Percentiles rank a stretch among this genome's conserved stretches.
Conservation (phyloP, 2,113 vertebrate genomes). For the Archocentrus centrarchus region DNA sequence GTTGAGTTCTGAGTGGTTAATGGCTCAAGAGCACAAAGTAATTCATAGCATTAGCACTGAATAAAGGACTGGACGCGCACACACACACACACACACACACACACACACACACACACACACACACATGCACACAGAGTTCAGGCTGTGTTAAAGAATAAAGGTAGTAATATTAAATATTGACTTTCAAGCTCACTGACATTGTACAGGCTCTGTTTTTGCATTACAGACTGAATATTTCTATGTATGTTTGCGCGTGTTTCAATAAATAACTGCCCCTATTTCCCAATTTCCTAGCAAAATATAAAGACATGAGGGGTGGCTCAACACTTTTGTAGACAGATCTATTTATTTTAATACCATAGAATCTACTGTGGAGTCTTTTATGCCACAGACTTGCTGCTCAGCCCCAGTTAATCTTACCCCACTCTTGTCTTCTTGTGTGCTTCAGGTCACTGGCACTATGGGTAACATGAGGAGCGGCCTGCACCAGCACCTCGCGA, state of each 20-base stretch:
- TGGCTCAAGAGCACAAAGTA: background rate
- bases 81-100: background rate
- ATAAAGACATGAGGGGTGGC: background rate
- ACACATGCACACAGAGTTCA: background rate
- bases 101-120: background rate
- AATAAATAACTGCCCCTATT: background rate
- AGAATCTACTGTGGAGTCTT: background rate
- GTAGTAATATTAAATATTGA: background rate
- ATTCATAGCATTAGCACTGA: background rate
- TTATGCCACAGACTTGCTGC: background rate
- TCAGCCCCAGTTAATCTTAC: background rate
- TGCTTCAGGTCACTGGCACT: constrained; percentile 84
- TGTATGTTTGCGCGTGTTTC: background rate
- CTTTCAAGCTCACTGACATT: too few relatives aligned
- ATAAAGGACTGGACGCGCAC: background rate
- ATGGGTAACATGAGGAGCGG: constrained; percentile 83
- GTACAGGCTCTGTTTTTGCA: too few relatives aligned
- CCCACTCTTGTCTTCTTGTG: rapidly evolving
- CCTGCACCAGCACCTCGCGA: constrained; percentile 87
- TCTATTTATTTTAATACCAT: background rate
- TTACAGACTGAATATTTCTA: constrained; percentile 22
- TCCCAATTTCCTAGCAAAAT: background rate
- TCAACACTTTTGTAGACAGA: background rate
- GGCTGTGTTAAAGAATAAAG: constrained; percentile 3
- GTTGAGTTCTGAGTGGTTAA: background rate